A percentile compares a stretch with the other conserved stretches of the same genome.
phyloP scores from a whole-genome alignment of 2,888 invertebrate species.

The Limnephilus auricula region DNA sequence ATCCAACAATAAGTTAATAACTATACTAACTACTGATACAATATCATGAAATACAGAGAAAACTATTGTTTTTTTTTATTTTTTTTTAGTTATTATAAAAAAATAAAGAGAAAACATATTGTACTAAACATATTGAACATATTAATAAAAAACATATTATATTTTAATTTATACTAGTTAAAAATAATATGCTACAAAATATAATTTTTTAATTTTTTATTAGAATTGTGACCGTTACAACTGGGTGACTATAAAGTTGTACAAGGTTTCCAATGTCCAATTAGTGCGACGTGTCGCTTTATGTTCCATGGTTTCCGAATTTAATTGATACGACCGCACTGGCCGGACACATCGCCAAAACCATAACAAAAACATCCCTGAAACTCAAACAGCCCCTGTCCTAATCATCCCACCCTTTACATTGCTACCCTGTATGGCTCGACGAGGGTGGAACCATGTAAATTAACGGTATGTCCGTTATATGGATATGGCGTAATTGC shows the following conservation, averaged over 20 bases:
- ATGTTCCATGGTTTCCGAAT: conserved; percentile 8
- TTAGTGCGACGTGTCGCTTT: conserved; percentile 20
- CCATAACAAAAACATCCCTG: conserved; percentile 44
- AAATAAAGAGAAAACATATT: too few species aligned
- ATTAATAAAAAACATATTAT: too few species aligned
- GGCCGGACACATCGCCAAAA: conserved; percentile 19
- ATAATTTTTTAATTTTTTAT: too few species aligned
- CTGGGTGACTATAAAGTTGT: neutral
- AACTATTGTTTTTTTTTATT: too few species aligned
- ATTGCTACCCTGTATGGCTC: neutral
- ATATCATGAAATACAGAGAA: too few species aligned
- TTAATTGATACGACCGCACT: conserved; percentile 41
- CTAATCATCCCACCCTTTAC: neutral
- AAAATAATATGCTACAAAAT: neutral
- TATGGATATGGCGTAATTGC: conserved; percentile 29
- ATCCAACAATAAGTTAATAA: too few species aligned
- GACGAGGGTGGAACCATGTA: neutral
- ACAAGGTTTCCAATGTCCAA: conserved; percentile 26
- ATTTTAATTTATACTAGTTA: neutral
- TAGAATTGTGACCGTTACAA: neutral
- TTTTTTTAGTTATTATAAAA: too few species aligned
- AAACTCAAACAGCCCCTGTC: conserved; percentile 24
- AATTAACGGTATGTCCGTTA: conserved; percentile 29
- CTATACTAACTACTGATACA: too few species aligned
- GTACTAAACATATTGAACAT: too few species aligned